A percentile compares a stretch with the other conserved stretches of the same genome.
Evolutionary conservation across 2,797 vertebrate species (phyloP).

Genomic region (Chromis chromis): DNA sequence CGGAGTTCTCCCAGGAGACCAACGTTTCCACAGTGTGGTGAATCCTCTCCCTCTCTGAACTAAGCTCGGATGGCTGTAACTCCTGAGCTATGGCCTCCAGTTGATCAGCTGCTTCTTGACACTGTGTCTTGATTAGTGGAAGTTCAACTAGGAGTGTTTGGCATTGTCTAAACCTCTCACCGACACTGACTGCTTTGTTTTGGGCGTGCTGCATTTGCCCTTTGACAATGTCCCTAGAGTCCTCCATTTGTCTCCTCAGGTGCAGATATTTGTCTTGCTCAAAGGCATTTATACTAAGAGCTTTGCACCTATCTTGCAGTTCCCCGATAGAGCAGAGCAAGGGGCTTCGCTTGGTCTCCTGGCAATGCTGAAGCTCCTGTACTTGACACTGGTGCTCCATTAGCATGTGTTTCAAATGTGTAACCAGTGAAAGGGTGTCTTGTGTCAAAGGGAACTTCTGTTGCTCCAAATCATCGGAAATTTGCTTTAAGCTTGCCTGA

Average conservation of each 20-base stretch:
- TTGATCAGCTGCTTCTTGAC: slow-evolving; percentile 78
- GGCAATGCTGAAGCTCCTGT: slow-evolving; percentile 76
- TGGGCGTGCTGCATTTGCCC: slow-evolving; percentile 70
- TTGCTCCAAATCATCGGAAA: slow-evolving; percentile 65
- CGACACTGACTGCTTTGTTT: slow-evolving; percentile 45
- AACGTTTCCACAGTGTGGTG: slow-evolving; percentile 59
- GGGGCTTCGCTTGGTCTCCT: slow-evolving; percentile 67
- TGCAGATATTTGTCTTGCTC: slow-evolving; percentile 83
- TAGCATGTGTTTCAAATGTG: slow-evolving; percentile 67
- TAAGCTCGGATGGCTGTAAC: slow-evolving; percentile 72
- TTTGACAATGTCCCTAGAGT: slow-evolving; percentile 74
- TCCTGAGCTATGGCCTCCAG: slow-evolving; percentile 78
- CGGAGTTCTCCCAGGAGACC: slow-evolving; percentile 72
- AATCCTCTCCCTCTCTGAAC: slow-evolving; percentile 75
- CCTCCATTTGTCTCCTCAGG: slow-evolving; percentile 80
- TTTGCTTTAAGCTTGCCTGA: slow-evolving; percentile 72
- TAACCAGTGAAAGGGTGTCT: slow-evolving; percentile 59
- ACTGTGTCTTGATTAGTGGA: slow-evolving; percentile 77
- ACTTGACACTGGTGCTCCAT: slow-evolving; percentile 81
- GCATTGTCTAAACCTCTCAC: slow-evolving; percentile 70
- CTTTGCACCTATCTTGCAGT: slow-evolving; percentile 81
- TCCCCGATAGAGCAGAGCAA: slow-evolving; percentile 73
- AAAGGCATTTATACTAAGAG: slow-evolving; percentile 64
- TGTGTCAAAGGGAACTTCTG: slow-evolving; percentile 75
- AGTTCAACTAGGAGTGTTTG: slow-evolving; percentile 80